These are phyloP conservation scores for Zapornia atra DNA, from an alignment of 2,113 vertebrate species.

Conservation along the genomic window DNA sequence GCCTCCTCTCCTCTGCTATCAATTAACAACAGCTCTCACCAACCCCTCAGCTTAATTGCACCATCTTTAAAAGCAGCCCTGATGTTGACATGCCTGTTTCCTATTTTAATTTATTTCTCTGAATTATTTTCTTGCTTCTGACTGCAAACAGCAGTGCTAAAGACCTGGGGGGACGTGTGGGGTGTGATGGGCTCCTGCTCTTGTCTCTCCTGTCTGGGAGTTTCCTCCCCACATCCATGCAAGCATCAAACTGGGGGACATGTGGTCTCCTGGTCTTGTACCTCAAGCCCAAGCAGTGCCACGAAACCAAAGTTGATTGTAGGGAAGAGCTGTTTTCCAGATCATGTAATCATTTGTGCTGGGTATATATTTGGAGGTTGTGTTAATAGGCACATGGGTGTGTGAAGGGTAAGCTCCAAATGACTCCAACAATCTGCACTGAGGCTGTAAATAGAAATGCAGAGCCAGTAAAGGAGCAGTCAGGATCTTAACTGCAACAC, in stretches of 20 bases:
- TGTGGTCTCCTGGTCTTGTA: neutral
- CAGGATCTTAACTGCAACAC: fast-evolving
- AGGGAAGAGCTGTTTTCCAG: neutral
- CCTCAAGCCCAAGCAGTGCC: neutral
- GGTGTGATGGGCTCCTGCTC: neutral
- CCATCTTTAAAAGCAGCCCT: neutral
- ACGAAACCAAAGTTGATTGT: neutral
- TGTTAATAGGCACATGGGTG: neutral
- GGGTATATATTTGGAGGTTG: neutral
- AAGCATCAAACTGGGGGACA: neutral
- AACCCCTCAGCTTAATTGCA: neutral
- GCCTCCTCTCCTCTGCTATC: conserved; percentile 32
- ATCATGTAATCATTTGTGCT: neutral
- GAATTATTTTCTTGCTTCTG: neutral
- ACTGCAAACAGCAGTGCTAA: neutral
- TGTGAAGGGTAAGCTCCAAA: neutral
- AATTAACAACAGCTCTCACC: conserved; percentile 37
- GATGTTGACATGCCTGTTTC: neutral
- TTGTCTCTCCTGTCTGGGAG: neutral
- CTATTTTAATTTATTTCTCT: neutral
- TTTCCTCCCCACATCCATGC: neutral
- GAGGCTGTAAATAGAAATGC: neutral
- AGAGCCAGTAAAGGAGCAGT: neutral
- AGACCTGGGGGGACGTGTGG: neutral
- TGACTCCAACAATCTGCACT: neutral